Evolutionary conservation across 1,140 invertebrate species (phyloP).

Genomic region (Drosophila mojavensis): DNA sequence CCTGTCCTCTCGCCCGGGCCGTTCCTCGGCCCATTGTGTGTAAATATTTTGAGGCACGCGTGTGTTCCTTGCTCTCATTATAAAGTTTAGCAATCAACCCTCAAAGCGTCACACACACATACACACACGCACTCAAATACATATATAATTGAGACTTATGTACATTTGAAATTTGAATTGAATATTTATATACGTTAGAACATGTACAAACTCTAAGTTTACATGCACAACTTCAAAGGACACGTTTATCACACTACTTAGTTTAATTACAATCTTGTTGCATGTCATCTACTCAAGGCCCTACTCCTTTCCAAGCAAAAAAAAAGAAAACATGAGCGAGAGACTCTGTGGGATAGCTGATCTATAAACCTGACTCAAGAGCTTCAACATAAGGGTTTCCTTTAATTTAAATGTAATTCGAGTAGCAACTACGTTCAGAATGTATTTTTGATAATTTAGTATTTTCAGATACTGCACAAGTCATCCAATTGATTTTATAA

Average conservation of each 20-base stretch:
- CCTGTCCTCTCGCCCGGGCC: constrained; percentile 23
- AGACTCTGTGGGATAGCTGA: too few relatives aligned
- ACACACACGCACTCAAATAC: constrained; percentile 15
- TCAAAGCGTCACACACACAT: constrained; percentile 21
- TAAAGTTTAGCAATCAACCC: constrained; percentile 70
- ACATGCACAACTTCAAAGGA: constrained; percentile 30
- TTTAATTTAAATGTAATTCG: too few relatives aligned
- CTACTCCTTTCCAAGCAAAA: too few relatives aligned
- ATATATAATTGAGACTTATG: constrained; percentile 45
- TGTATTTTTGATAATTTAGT: too few relatives aligned
- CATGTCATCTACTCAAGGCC: too few relatives aligned
- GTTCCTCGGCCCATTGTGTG: constrained; percentile 69
- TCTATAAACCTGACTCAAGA: too few relatives aligned
- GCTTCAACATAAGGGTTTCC: too few relatives aligned
- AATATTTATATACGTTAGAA: constrained; percentile 33
- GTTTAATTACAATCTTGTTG: constrained; percentile 28
- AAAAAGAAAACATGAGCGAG: too few relatives aligned
- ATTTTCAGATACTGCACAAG: too few relatives aligned
- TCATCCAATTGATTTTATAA: too few relatives aligned
- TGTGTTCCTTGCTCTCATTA: constrained; percentile 81
- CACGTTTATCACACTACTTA: constrained; percentile 31
- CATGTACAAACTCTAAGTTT: not conserved
- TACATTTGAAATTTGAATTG: constrained; percentile 47
- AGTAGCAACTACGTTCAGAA: too few relatives aligned
- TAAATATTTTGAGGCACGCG: constrained; percentile 82